phyloP scores from a whole-genome alignment of 2,888 invertebrate genomes.

The Celastrina argiolus region DNA sequence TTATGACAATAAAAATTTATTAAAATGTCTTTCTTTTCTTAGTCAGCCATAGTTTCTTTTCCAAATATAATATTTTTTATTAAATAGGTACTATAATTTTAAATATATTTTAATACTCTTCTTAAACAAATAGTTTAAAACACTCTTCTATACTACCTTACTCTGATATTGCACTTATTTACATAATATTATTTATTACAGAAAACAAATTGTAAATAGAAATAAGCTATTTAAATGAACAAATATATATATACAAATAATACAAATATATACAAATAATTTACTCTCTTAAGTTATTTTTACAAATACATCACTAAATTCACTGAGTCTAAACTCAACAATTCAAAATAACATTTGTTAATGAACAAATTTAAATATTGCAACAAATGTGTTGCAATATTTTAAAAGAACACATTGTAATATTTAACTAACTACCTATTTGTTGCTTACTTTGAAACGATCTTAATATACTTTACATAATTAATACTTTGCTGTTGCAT shows the following conservation, averaged over 20 bases:
- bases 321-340: too few relatives aligned
- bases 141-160: background rate
- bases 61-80: background rate
- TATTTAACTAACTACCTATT: too few relatives aligned
- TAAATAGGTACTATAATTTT: background rate
- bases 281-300: background rate
- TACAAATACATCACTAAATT: background rate
- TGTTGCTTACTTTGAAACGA: slow-evolving; percentile 10
- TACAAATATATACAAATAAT: background rate
- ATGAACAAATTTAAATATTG: too few relatives aligned
- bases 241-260: background rate
- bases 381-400: background rate
- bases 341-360: too few relatives aligned
- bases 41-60: background rate
- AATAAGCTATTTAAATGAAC: background rate
- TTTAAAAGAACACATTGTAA: background rate
- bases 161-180: background rate
- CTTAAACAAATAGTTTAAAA: background rate
- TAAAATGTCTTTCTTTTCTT: background rate
- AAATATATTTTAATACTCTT: background rate
- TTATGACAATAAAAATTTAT: slow-evolving; percentile 23
- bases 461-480: slow-evolving; percentile 26
- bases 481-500: background rate
- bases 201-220: too few relatives aligned
- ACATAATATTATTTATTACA: background rate